Conservation (phyloP, 2,888 invertebrate genomes). For the Dolomedes plantarius region DNA sequence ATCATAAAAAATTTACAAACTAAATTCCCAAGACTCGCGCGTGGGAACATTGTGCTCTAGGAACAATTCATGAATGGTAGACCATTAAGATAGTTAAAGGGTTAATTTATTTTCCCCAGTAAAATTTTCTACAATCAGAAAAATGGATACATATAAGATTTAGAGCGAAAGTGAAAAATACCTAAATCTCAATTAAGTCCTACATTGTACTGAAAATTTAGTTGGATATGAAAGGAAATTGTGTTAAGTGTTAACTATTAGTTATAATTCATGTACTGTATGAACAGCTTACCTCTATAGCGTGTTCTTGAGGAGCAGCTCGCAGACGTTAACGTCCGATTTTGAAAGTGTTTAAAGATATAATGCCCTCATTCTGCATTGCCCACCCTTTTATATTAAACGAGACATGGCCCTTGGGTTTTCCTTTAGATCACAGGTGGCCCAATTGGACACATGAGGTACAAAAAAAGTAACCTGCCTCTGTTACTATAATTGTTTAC, state of each 20-base stretch:
- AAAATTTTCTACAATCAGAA: too few species aligned
- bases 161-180: too few species aligned
- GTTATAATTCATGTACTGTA: not conserved
- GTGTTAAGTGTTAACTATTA: not conserved
- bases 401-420: constrained; percentile 55
- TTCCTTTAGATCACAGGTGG: constrained; percentile 32
- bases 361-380: constrained; percentile 21
- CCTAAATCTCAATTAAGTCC: too few species aligned
- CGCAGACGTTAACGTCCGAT: not conserved
- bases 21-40: too few species aligned
- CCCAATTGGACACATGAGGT: constrained; percentile 34
- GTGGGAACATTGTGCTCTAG: too few species aligned
- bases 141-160: too few species aligned
- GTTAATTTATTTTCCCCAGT: too few species aligned
- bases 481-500: constrained; percentile 69
- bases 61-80: too few species aligned
- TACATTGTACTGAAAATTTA: too few species aligned
- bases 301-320: not conserved
- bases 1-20: too few species aligned
- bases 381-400: constrained; percentile 61
- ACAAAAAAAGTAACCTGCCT: constrained; percentile 45
- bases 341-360: constrained; percentile 28
- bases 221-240: too few species aligned
- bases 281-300: constrained; percentile 31
- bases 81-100: too few species aligned